Percentiles rank a stretch among this genome's conserved stretches.
These are phyloP conservation scores for Sternarchorhynchus goeldii DNA, from an alignment of 2,797 vertebrate genomes.

Conservation along the genomic window DNA sequence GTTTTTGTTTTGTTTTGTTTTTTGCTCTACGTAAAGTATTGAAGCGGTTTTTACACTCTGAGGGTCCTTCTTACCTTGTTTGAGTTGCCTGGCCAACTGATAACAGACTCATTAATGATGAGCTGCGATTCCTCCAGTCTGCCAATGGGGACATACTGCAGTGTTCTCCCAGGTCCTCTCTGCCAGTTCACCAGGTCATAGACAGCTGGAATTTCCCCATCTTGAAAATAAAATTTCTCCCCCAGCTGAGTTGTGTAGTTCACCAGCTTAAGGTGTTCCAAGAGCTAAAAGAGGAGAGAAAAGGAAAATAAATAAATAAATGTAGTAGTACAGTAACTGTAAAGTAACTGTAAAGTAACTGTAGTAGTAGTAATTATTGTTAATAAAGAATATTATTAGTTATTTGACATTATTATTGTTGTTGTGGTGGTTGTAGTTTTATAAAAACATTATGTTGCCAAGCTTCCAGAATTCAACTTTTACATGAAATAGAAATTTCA, in stretches of 20 bases:
- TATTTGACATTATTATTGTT: too few relatives aligned
- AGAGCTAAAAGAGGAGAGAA: conserved; percentile 57
- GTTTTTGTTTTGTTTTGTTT: too few relatives aligned
- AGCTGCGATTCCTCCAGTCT: conserved; percentile 68
- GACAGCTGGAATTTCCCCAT: conserved; percentile 67
- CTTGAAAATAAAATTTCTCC: conserved; percentile 71
- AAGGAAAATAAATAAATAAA: not conserved
- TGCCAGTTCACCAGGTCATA: conserved; percentile 81
- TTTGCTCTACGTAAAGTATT: too few relatives aligned
- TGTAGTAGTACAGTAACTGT: not conserved
- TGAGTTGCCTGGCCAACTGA: conserved; percentile 67
- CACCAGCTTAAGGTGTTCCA: conserved; percentile 66
- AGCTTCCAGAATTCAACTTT: too few relatives aligned
- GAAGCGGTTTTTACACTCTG: not conserved
- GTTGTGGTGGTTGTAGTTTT: too few relatives aligned
- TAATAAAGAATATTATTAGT: too few relatives aligned
- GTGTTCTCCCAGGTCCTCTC: conserved; percentile 54
- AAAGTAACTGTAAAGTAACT: too few relatives aligned
- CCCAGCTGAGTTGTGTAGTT: conserved; percentile 72
- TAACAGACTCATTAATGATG: conserved; percentile 66
- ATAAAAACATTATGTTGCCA: too few relatives aligned
- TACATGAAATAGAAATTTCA: too few relatives aligned
- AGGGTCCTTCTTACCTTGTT: conserved; percentile 54
- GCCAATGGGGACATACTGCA: conserved; percentile 66
- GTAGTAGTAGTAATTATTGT: not conserved